A percentile compares a stretch with the other conserved stretches of the same genome.
These are phyloP conservation scores for Protonemura montana DNA, from an alignment of 2,888 invertebrate genomes.

Conservation along the genomic window DNA sequence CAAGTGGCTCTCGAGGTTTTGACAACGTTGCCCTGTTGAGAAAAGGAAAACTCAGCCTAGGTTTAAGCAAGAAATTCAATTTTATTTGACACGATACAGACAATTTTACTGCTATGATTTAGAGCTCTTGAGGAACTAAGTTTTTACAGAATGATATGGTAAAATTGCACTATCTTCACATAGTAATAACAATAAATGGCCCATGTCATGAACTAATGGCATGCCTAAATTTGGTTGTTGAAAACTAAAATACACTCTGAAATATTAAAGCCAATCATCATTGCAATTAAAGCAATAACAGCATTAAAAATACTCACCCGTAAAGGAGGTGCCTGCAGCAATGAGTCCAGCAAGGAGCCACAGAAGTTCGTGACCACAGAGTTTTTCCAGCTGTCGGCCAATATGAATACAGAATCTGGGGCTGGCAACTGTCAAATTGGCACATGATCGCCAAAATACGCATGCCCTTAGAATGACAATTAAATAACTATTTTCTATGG, in stretches of 20 bases:
- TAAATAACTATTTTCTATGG: constrained; percentile 51
- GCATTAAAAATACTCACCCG: neutral
- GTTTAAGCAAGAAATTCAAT: neutral
- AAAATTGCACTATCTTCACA: too few relatives aligned
- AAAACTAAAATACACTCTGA: too few relatives aligned
- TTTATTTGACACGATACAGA: too few relatives aligned
- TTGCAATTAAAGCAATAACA: too few relatives aligned
- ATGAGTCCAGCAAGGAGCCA: neutral
- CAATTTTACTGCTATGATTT: too few relatives aligned
- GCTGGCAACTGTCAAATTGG: constrained; percentile 64
- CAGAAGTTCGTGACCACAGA: constrained; percentile 60
- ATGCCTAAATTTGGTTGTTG: too few relatives aligned
- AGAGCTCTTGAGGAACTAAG: too few relatives aligned
- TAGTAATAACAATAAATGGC: too few relatives aligned
- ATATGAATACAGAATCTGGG: constrained; percentile 64
- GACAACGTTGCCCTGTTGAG: neutral
- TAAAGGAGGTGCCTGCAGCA: constrained; percentile 14
- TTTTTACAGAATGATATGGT: too few relatives aligned
- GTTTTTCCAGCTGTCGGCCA: constrained; percentile 58
- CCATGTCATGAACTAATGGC: too few relatives aligned
- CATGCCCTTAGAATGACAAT: constrained; percentile 60
- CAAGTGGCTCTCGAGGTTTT: constrained; percentile 42
- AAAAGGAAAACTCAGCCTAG: neutral
- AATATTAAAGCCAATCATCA: too few relatives aligned
- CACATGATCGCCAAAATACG: constrained; percentile 65